Evolutionary conservation across 2,113 vertebrate species (phyloP), one percentile per base, ranked within the genome.

Genomic region (Hippopotamus amphibius): DNA sequence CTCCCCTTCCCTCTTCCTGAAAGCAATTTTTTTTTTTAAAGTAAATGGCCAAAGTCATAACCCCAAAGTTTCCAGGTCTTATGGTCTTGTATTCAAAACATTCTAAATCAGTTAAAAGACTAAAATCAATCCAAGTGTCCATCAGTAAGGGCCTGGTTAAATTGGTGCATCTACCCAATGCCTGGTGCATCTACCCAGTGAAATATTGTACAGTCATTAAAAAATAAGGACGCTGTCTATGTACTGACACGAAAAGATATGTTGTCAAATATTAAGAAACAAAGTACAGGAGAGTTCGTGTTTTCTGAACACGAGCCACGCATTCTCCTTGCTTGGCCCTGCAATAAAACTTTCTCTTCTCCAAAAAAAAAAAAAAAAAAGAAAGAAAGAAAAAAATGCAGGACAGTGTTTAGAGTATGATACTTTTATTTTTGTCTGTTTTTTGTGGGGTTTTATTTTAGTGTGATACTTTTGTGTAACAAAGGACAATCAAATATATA

Each of bases 171-270:
- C 59, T 82, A 82, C 57, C 57, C 24, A 74, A 11, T 50, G 57
- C 53, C 37, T 28, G 65, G 48, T 41, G 30, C 30, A 66, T 46
- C 59, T 82, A 82, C 57, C 57, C 24, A 74, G 7, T 50, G 57
- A 46, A 90, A 66, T 81, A 63, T 71, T 43, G 53, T 41, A 6
- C 15, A 80, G 63, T 22, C 71, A 14, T 72, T 50, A 80, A 89
- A 89, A 82, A 88, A 65, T 81, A 41, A 94, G n/a, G 22, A 90
- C 48, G 50, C 30, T 55, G 2, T 72, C 30, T 15, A 12, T 46
- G 66, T 33, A 95, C 57, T 48, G 69, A 76, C 66, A 55, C 48
- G 57, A 83, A 72, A 66, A 94, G n/a, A n/a, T 66, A 76, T 66
- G 21, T 74, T 59, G 48, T 84, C 77, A 46, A 74, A 76, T 21